These are phyloP conservation scores for Troglohyphantes excavatus DNA, from an alignment of 2,888 invertebrate species.

Conservation along the genomic window DNA sequence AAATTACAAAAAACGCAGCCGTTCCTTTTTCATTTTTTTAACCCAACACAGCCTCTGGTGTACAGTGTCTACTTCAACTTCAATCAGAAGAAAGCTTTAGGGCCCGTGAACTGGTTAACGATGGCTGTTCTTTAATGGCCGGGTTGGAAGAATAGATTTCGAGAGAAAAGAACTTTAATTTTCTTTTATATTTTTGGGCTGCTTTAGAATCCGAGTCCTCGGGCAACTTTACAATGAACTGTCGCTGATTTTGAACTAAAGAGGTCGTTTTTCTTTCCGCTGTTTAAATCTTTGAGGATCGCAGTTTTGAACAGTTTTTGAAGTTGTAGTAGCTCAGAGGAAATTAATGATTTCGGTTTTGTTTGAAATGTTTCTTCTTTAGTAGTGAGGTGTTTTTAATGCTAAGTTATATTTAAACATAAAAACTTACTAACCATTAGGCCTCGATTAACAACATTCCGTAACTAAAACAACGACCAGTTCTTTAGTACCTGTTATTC, in stretches of 20 bases:
- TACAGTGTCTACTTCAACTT: constrained; percentile 21
- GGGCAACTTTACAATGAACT: constrained; percentile 27
- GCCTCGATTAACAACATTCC: too few relatives aligned
- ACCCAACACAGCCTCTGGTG: neutral
- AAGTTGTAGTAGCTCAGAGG: too few relatives aligned
- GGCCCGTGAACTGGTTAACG: constrained; percentile 38
- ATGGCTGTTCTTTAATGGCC: constrained; percentile 26
- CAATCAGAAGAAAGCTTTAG: constrained; percentile 31
- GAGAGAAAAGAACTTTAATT: constrained; percentile 34
- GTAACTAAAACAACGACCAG: too few relatives aligned
- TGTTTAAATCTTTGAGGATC: neutral
- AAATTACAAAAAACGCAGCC: neutral
- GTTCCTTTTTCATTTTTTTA: neutral
- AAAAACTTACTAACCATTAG: too few relatives aligned
- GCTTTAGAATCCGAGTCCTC: constrained; percentile 2
- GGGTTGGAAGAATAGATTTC: constrained; percentile 51
- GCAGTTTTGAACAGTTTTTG: too few relatives aligned
- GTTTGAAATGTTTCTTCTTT: too few relatives aligned
- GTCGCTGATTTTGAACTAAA: constrained; percentile 8
- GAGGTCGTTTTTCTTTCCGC: neutral
- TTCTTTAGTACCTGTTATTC: too few relatives aligned
- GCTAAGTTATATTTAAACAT: too few relatives aligned
- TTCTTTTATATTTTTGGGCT: constrained; percentile 26
- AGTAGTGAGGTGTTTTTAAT: too few relatives aligned
- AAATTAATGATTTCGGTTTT: too few relatives aligned